phyloP scores from a whole-genome alignment of 2,888 invertebrate species.

The Apotomis capreana region DNA sequence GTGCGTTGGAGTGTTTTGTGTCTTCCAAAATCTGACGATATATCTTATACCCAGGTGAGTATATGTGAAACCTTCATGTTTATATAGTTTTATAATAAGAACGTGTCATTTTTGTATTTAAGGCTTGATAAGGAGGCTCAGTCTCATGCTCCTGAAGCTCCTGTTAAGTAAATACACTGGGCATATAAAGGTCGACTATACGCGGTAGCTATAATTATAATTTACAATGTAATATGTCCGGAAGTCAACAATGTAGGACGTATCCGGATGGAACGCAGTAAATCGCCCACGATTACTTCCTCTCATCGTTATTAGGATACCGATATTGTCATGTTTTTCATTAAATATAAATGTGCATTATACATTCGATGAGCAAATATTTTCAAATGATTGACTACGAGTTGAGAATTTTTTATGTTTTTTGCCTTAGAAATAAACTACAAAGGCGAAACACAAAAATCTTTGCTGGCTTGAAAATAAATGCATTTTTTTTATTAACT shows the following conservation, averaged over 20 bases:
- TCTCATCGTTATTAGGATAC: conserved; percentile 39
- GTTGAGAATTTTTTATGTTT: not conserved
- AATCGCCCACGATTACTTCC: conserved; percentile 35
- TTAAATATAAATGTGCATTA: not conserved
- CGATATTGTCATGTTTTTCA: not conserved
- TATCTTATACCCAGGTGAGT: conserved; percentile 89
- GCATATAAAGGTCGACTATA: too few relatives aligned
- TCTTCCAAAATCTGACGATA: conserved; percentile 93
- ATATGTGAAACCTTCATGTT: conserved; percentile 11
- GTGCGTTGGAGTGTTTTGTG: conserved; percentile 96
- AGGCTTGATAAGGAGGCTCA: too few relatives aligned
- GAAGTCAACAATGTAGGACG: not conserved
- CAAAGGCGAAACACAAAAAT: too few relatives aligned
- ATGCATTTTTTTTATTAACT: too few relatives aligned
- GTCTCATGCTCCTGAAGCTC: too few relatives aligned
- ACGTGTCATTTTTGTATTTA: too few relatives aligned
- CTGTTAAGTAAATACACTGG: too few relatives aligned
- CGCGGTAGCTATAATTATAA: too few relatives aligned
- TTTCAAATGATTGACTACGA: not conserved
- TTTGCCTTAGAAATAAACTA: not conserved
- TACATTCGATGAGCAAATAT: not conserved
- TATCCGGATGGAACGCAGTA: conserved; percentile 40
- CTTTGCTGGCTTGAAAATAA: too few relatives aligned
- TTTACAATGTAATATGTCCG: not conserved
- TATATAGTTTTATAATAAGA: not conserved